phyloP scores from a whole-genome alignment of 2,888 invertebrate species.

The Acrobasis repandana region DNA sequence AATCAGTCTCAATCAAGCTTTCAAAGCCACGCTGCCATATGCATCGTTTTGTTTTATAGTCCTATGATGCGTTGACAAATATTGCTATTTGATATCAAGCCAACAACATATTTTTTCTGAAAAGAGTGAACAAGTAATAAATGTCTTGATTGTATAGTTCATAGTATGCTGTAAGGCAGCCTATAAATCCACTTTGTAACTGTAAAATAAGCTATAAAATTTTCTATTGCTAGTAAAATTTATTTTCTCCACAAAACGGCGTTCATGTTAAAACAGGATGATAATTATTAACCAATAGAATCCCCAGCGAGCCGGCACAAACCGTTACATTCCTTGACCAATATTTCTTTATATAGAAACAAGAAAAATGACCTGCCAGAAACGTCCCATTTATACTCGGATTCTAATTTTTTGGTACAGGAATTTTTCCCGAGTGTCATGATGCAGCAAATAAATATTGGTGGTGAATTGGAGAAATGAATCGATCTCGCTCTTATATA shows the following conservation, averaged over 20 bases:
- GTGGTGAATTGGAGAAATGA: slow-evolving; percentile 74
- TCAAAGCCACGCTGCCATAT: slow-evolving; percentile 8
- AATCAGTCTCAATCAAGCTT: too few relatives aligned
- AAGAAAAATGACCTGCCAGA: slow-evolving; percentile 70
- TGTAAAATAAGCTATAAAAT: neutral
- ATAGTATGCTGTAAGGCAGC: slow-evolving; percentile 31
- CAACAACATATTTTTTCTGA: slow-evolving; percentile 44
- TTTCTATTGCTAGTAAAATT: slow-evolving; percentile 7
- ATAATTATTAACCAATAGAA: slow-evolving; percentile 25
- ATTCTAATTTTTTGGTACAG: slow-evolving; percentile 71
- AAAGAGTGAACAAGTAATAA: slow-evolving; percentile 46
- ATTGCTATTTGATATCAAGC: slow-evolving; percentile 42
- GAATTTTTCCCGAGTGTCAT: slow-evolving; percentile 73
- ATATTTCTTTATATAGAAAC: slow-evolving; percentile 71
- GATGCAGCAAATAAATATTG: slow-evolving; percentile 78
- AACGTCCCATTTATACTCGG: slow-evolving; percentile 65
- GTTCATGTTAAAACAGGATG: neutral
- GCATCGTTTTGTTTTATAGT: slow-evolving; percentile 35
- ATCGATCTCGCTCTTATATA: slow-evolving; percentile 77
- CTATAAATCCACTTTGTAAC: slow-evolving; percentile 31
- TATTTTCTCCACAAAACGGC: neutral
- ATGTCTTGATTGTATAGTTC: slow-evolving; percentile 45
- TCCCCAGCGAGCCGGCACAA: slow-evolving; percentile 22
- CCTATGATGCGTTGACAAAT: slow-evolving; percentile 38
- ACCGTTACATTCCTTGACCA: slow-evolving; percentile 60